phyloP scores from a whole-genome alignment of 2,888 invertebrate species.

The Aricia artaxerxes region DNA sequence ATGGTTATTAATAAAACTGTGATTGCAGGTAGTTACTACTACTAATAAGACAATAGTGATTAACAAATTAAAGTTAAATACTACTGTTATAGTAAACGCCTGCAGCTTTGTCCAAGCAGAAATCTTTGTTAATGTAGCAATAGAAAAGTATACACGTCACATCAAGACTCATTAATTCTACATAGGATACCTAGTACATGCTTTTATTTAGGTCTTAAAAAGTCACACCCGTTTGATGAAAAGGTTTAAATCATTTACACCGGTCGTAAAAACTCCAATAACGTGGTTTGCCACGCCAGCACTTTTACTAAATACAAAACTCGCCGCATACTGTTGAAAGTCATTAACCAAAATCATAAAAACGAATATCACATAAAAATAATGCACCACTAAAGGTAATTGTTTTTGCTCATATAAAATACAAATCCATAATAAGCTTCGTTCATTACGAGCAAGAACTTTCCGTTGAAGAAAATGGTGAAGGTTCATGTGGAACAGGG shows the following conservation, averaged over 20 bases:
- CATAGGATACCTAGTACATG: not conserved
- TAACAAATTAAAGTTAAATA: not conserved
- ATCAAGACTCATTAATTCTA: too few species aligned
- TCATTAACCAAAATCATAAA: not conserved
- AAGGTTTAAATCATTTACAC: too few species aligned
- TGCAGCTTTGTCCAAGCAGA: not conserved
- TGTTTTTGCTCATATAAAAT: conserved; percentile 1
- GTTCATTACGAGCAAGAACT: not conserved
- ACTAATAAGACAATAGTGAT: not conserved
- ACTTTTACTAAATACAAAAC: too few species aligned
- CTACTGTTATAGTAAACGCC: not conserved
- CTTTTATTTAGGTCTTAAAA: too few species aligned
- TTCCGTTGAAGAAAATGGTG: conserved; percentile 39
- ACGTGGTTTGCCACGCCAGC: too few species aligned
- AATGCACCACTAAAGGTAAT: not conserved
- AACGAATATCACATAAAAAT: not conserved
- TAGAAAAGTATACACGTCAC: too few species aligned
- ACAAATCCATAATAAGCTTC: not conserved
- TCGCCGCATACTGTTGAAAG: not conserved
- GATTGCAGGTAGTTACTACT: not conserved
- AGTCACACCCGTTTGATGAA: too few species aligned
- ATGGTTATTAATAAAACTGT: not conserved
- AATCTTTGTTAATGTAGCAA: not conserved
- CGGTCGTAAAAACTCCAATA: too few species aligned
- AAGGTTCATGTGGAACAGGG: conserved; percentile 50